Evolutionary conservation across 2,797 vertebrate species (phyloP).

Genomic region (Paramormyrops hopkinsi): DNA sequence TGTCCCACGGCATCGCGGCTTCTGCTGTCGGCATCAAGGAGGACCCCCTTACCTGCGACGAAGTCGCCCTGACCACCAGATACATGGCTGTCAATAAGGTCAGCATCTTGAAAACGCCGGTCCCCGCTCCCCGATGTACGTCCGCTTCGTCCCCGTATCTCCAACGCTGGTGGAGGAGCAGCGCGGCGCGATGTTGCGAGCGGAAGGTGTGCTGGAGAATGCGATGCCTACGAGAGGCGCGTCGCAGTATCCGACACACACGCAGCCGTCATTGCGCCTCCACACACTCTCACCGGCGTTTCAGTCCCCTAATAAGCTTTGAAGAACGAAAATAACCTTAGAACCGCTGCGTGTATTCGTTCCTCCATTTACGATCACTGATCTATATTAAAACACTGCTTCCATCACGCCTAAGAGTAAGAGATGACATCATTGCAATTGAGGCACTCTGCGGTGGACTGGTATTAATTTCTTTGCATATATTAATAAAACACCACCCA

Average conservation of each 20-base stretch:
- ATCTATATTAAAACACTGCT: conserved; percentile 10
- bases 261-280: not conserved
- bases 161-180: conserved; percentile 8
- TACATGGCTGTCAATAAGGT: conserved; percentile 67
- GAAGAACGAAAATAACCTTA: conserved; percentile 31
- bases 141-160: conserved; percentile 26
- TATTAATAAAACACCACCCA: not conserved
- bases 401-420: not conserved
- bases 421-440: conserved; percentile 40
- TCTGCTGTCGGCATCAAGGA: conserved; percentile 12
- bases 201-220: conserved; percentile 12
- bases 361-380: conserved; percentile 23
- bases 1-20: not conserved
- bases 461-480: not conserved
- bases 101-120: conserved; percentile 49
- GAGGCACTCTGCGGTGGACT: not conserved
- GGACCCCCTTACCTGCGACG: conserved; percentile 57
- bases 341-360: conserved; percentile 30
- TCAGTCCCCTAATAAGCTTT: conserved; percentile 37
- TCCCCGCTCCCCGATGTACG: not conserved
- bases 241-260: not conserved
- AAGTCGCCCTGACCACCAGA: conserved; percentile 58
- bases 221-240: not conserved
- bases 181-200: conserved; percentile 11
- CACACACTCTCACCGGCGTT: not conserved